Evolutionary conservation across 2,113 vertebrate genomes (phyloP).

Genomic region (Maylandia zebra): DNA sequence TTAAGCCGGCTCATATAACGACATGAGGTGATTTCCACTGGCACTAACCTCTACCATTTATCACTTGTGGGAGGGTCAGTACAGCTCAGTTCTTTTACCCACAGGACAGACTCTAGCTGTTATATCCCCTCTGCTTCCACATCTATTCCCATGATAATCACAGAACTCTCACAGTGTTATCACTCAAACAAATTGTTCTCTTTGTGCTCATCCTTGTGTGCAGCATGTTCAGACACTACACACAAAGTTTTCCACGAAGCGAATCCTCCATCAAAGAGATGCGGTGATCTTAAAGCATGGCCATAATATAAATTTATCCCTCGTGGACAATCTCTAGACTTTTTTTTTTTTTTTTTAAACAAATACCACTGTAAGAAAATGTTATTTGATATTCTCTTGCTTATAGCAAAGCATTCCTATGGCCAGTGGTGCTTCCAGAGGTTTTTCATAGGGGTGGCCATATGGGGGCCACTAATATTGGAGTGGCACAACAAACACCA

Average conservation of each 20-base stretch:
- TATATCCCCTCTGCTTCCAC: background rate
- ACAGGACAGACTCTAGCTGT: background rate
- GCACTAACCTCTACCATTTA: background rate
- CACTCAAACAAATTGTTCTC: background rate
- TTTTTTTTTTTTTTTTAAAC: background rate
- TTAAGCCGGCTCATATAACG: background rate
- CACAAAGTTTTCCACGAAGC: accelerated
- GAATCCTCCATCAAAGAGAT: background rate
- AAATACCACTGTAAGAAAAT: background rate
- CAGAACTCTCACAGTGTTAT: background rate
- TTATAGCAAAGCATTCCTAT: background rate
- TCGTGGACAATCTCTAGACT: background rate
- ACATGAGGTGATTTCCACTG: conserved; percentile 5
- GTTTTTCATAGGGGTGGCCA: background rate
- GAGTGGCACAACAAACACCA: background rate
- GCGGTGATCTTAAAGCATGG: background rate
- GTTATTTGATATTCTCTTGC: background rate
- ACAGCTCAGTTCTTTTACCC: background rate
- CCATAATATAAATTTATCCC: accelerated
- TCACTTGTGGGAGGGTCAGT: background rate
- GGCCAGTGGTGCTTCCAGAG: background rate
- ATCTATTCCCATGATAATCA: background rate
- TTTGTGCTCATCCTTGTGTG: background rate
- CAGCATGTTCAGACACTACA: background rate
- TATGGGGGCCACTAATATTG: accelerated